Percentiles rank a stretch among this genome's conserved stretches.
These are phyloP conservation scores for Aldrovandia affinis DNA, from an alignment of 2,797 vertebrate species.

Conservation along the genomic window DNA sequence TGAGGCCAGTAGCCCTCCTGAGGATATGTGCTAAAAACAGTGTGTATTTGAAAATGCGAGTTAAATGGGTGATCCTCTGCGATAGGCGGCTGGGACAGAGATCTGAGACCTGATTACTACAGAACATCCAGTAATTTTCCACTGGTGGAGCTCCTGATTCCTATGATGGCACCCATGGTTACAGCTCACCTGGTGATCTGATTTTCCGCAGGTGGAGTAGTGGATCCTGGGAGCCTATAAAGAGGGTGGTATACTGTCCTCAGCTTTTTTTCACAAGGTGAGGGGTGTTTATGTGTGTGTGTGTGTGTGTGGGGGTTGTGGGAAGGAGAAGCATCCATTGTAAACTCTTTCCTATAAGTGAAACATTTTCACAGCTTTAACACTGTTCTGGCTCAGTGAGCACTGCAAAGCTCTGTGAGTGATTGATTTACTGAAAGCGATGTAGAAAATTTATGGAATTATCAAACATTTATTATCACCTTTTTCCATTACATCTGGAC, in stretches of 20 bases:
- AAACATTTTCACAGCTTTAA: conserved; percentile 40
- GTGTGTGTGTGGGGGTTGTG: background rate
- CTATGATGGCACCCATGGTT: background rate
- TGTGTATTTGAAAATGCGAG: too few relatives aligned
- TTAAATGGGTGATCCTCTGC: too few relatives aligned
- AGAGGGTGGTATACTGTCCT: background rate
- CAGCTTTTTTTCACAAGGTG: conserved; percentile 23
- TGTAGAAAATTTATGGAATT: background rate
- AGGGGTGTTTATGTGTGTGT: background rate
- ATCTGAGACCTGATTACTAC: background rate
- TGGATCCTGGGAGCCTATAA: conserved; percentile 9
- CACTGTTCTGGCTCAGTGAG: background rate
- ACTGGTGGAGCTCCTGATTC: background rate
- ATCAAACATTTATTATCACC: conserved; percentile 10
- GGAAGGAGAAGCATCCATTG: conserved; percentile 12
- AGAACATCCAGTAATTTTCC: background rate
- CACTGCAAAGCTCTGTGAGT: background rate
- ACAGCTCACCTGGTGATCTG: background rate
- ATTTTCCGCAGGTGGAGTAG: background rate
- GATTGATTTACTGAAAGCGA: background rate
- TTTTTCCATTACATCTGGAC: background rate
- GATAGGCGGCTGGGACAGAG: background rate
- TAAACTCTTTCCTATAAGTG: conserved; percentile 26
- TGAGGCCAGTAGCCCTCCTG: too few relatives aligned
- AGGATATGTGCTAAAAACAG: background rate